A percentile compares a stretch with the other conserved stretches of the same genome.
Evolutionary conservation across 2,797 vertebrate genomes (phyloP).

Genomic region (Mus caroli): DNA sequence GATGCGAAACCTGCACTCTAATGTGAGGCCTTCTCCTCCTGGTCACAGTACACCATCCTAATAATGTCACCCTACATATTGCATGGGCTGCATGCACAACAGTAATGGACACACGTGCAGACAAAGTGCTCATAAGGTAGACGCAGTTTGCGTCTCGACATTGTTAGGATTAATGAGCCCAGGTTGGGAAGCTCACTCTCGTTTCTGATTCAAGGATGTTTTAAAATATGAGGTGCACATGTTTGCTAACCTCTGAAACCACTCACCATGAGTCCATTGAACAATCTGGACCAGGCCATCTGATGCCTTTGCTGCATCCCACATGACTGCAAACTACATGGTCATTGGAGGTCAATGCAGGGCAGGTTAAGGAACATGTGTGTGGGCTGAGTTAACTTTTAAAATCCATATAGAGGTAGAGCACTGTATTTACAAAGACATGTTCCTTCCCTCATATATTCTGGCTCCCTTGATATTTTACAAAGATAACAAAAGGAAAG

Average conservation of each 20-base stretch:
- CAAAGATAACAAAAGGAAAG: not conserved
- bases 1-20: too few relatives aligned
- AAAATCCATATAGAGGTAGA: not conserved
- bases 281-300: not conserved
- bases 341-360: not conserved
- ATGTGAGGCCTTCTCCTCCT: not conserved
- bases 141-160: not conserved
- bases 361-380: not conserved
- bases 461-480: conserved; percentile 35
- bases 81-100: not conserved
- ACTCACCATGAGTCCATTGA: not conserved
- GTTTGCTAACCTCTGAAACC: not conserved
- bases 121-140: not conserved
- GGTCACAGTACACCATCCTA: not conserved
- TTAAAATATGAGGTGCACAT: conserved; percentile 42
- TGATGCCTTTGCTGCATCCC: not conserved
- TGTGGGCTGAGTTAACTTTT: not conserved
- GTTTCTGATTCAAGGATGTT: conserved; percentile 11
- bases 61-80: not conserved
- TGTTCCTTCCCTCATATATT: conserved; percentile 7
- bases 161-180: conserved; percentile 21
- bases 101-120: not conserved
- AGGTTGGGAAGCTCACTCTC: conserved; percentile 4
- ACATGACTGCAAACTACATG: not conserved
- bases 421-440: not conserved